Percentiles rank a stretch among this genome's conserved stretches.
phyloP scores from a whole-genome alignment of 2,113 vertebrate genomes.

The Forbesichthys agassizii region DNA sequence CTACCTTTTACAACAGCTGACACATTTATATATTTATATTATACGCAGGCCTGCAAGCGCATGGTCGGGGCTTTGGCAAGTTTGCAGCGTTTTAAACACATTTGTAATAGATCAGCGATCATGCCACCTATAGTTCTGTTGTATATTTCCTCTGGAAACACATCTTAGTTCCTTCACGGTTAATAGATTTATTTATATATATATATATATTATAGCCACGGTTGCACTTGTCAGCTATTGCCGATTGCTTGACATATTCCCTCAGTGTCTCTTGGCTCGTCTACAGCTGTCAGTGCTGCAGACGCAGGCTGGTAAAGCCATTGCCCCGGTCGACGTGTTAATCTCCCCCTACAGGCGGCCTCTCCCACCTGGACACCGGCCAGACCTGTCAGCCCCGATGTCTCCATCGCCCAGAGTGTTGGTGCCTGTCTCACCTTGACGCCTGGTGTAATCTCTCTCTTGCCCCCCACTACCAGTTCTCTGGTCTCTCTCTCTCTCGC shows the following conservation, averaged over 20 bases:
- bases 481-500: constrained; percentile 42
- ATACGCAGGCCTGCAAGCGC: too few relatives aligned
- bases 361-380: constrained; percentile 53
- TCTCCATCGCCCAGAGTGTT: constrained; percentile 62
- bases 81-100: too few relatives aligned
- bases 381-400: constrained; percentile 65
- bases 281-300: constrained; percentile 62
- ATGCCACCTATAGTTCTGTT: too few relatives aligned
- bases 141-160: constrained; percentile 9
- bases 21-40: too few relatives aligned
- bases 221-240: constrained; percentile 58
- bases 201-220: neutral
- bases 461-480: constrained; percentile 1
- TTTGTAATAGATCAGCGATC: too few relatives aligned
- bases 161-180: constrained; percentile 37
- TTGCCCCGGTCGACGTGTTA: constrained; percentile 52
- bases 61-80: too few relatives aligned
- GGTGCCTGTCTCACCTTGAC: constrained; percentile 47
- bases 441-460: constrained; percentile 10
- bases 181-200: constrained; percentile 56
- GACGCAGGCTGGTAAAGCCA: constrained; percentile 52
- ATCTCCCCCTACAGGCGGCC: constrained; percentile 55
- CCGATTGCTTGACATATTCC: constrained; percentile 67
- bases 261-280: constrained; percentile 63
- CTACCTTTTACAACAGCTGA: too few relatives aligned